These are phyloP conservation scores for Cynopterus brachyotis DNA, from an alignment of 2,113 vertebrate species.

Conservation along the genomic window DNA sequence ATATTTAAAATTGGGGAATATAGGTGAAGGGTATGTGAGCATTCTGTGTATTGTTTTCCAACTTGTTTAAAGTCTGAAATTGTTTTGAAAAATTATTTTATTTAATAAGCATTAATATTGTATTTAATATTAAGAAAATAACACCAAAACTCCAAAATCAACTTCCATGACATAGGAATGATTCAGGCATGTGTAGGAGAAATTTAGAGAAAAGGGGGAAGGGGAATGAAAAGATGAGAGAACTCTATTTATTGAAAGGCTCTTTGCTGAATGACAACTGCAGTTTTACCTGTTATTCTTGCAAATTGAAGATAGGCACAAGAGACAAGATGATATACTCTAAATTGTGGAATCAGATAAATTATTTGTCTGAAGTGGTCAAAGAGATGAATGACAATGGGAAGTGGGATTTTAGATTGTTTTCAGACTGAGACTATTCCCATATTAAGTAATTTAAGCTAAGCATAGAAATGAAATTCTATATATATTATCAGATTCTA, in stretches of 20 bases:
- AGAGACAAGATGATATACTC: neutral
- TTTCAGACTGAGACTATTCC: neutral
- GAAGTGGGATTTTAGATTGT: neutral
- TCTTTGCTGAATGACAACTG: neutral
- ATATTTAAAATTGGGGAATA: neutral
- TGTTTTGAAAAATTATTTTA: neutral
- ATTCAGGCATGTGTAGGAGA: neutral
- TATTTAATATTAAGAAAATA: neutral
- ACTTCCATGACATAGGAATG: neutral
- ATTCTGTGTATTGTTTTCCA: neutral
- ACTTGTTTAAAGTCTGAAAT: constrained; percentile 1
- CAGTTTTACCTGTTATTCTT: neutral
- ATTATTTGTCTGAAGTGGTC: neutral
- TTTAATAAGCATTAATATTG: neutral
- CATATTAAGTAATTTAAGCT: neutral
- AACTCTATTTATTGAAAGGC: neutral
- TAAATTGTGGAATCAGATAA: neutral
- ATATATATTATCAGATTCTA: neutral
- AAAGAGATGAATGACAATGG: neutral
- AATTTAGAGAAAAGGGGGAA: neutral
- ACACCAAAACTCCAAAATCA: neutral
- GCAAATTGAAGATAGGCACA: neutral
- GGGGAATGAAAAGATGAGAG: neutral
- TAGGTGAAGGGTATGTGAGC: neutral
- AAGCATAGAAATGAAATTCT: neutral